Percentiles rank a stretch among this genome's conserved stretches.
Conservation (phyloP, 2,113 vertebrate species). For the Lynx canadensis region DNA sequence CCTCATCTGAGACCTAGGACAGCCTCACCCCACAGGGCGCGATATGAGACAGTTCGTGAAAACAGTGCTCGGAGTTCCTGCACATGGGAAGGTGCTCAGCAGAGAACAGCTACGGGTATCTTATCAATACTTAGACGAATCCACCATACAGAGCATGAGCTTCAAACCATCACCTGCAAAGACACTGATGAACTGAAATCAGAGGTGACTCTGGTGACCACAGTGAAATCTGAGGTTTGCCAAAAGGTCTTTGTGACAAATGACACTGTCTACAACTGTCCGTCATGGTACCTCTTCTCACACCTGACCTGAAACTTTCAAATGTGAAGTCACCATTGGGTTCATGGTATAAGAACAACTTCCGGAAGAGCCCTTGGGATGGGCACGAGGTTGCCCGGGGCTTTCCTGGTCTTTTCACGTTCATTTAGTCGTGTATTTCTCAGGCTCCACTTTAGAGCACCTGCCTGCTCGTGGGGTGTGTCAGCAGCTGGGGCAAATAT, state of each 20-base stretch:
- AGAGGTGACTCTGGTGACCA: background rate
- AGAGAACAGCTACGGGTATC: no score
- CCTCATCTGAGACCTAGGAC: background rate
- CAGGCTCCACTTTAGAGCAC: background rate
- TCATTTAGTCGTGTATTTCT: rapidly evolving
- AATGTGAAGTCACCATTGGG: background rate
- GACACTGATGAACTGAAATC: background rate
- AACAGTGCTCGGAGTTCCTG: rapidly evolving
- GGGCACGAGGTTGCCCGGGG: background rate
- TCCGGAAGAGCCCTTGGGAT: background rate
- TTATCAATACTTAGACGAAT: rapidly evolving
- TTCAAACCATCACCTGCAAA: no score
- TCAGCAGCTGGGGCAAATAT: background rate
- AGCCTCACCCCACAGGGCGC: background rate
- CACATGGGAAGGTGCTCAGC: background rate
- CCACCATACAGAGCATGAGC: no score
- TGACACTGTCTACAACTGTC: rapidly evolving
- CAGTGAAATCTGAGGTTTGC: background rate
- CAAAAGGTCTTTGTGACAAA: background rate
- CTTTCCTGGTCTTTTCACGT: background rate
- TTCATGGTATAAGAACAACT: rapidly evolving
- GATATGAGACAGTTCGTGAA: rapidly evolving
- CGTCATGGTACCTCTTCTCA: rapidly evolving
- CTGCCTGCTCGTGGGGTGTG: rapidly evolving
- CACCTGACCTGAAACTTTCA: background rate